Conservation (phyloP, 2,888 invertebrate genomes). For the Papilio demoleus region DNA sequence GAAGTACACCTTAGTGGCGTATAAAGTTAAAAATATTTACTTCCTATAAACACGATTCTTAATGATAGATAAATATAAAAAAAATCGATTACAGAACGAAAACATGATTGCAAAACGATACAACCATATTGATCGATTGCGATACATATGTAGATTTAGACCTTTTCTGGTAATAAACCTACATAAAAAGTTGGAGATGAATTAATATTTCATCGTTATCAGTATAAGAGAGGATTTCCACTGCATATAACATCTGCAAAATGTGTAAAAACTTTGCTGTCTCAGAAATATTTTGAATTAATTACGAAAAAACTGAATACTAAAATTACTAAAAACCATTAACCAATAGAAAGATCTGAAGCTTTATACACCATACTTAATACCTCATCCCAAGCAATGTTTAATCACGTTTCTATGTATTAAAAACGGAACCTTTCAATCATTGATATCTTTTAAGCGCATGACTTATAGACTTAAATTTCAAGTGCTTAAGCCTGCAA, state of each 20-base stretch:
- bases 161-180: slow-evolving; percentile 2
- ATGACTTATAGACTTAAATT: slow-evolving; percentile 8
- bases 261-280: too few relatives aligned
- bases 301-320: too few relatives aligned
- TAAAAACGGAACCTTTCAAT: slow-evolving; percentile 18
- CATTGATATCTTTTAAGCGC: slow-evolving; percentile 10
- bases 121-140: slow-evolving; percentile 4
- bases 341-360: too few relatives aligned
- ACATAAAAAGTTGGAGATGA: not conserved
- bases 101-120: too few relatives aligned
- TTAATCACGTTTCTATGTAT: not conserved
- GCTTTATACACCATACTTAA: too few relatives aligned
- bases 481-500: slow-evolving; percentile 4
- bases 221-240: too few relatives aligned
- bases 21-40: slow-evolving; percentile 7
- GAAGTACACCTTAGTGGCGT: not conserved
- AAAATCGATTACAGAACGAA: not conserved
- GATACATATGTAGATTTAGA: slow-evolving; percentile 17
- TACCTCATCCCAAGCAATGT: not conserved
- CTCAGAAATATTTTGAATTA: too few relatives aligned
- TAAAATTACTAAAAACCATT: not conserved
- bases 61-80: slow-evolving; percentile 19
- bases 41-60: slow-evolving; percentile 14
- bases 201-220: too few relatives aligned
- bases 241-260: too few relatives aligned